A percentile compares a stretch with the other conserved stretches of the same genome.
Evolutionary conservation across 1,140 invertebrate genomes (phyloP).

Genomic region (Arion vulgaris): DNA sequence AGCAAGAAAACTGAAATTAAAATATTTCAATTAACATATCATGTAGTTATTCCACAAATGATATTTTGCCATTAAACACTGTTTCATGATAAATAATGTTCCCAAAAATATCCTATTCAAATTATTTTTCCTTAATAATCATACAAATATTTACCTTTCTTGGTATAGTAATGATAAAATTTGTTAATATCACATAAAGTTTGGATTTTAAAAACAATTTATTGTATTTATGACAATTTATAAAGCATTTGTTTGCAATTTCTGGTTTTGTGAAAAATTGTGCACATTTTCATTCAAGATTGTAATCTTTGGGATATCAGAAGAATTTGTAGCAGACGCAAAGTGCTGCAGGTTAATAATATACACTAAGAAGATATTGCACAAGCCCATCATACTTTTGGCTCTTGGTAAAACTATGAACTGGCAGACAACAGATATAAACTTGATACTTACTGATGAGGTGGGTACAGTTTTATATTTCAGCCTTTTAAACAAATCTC

Average conservation of each 20-base stretch:
- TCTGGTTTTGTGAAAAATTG: neutral
- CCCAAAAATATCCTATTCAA: too few relatives aligned
- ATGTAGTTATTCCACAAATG: too few relatives aligned
- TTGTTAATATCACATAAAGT: too few relatives aligned
- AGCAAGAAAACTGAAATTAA: too few relatives aligned
- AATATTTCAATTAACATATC: too few relatives aligned
- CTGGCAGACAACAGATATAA: conserved; percentile 61
- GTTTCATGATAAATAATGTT: too few relatives aligned
- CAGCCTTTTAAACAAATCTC: neutral
- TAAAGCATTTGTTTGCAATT: neutral
- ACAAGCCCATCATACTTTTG: conserved; percentile 61
- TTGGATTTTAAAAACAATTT: too few relatives aligned
- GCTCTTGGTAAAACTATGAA: conserved; percentile 57
- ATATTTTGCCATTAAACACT: too few relatives aligned
- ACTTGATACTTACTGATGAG: conserved; percentile 50
- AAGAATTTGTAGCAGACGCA: conserved; percentile 59
- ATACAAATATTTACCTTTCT: too few relatives aligned
- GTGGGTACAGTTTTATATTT: conserved; percentile 23
- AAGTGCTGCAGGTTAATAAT: conserved; percentile 56
- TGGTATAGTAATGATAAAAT: too few relatives aligned
- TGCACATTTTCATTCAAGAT: conserved; percentile 44
- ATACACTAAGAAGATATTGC: conserved; percentile 61
- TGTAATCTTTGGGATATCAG: conserved; percentile 63
- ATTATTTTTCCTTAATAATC: too few relatives aligned
- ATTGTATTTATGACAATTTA: neutral